Evolutionary conservation across 35 echinoderm and acorn worm genomes (phyloP).

Genomic region (Hemicentrotus pulcherrimus): DNA sequence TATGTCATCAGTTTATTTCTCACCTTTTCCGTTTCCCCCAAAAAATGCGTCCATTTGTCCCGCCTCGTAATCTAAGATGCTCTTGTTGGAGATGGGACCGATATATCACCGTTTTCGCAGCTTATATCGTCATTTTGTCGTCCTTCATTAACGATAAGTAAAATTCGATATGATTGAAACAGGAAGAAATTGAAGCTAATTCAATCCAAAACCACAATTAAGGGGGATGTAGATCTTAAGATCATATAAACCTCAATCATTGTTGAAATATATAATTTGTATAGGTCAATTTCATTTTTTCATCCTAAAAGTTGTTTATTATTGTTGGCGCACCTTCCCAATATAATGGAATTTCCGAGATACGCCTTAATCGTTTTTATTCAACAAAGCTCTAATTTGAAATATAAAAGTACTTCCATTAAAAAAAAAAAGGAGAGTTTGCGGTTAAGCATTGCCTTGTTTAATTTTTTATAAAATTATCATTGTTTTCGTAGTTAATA

Average conservation of each 20-base stretch:
- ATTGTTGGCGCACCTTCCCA: not conserved
- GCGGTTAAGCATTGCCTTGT: not conserved
- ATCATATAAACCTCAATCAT: not conserved
- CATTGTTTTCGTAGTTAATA: not conserved
- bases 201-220: not conserved
- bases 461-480: not conserved
- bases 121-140: not conserved
- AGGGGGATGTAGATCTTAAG: not conserved
- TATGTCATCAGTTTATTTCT: slow-evolving; percentile 6
- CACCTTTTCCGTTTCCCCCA: not conserved
- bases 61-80: not conserved
- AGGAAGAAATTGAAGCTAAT: not conserved
- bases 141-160: not conserved
- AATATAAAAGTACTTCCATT: not conserved
- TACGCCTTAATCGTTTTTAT: not conserved
- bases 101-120: not conserved
- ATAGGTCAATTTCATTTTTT: not conserved
- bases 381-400: not conserved
- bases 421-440: not conserved
- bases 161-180: not conserved
- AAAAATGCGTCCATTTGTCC: not conserved
- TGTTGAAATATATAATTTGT: not conserved
- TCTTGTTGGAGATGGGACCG: not conserved
- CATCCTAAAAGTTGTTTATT: not conserved
- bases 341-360: not conserved